phyloP scores from a whole-genome alignment of 2,797 vertebrate species.

The Bradypodion pumilum region DNA sequence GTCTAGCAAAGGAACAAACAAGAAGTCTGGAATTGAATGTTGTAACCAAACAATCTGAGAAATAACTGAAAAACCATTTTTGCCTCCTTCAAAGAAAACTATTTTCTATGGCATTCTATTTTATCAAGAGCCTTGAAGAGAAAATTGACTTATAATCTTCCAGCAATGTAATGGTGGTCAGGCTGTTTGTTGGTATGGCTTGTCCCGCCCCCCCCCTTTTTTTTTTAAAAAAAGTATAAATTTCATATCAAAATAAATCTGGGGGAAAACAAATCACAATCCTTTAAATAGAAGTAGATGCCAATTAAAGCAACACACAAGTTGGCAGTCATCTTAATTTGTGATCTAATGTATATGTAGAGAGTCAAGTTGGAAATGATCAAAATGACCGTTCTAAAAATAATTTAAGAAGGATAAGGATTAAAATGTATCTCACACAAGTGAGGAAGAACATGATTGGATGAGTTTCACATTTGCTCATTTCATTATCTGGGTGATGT shows the following conservation, averaged over 20 bases:
- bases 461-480: too few species aligned
- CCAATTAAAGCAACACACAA: too few species aligned
- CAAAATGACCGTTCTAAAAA: too few species aligned
- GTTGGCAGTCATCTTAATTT: too few species aligned
- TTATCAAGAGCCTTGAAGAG: not conserved
- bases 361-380: too few species aligned
- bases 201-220: not conserved
- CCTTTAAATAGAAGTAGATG: too few species aligned
- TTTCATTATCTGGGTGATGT: too few species aligned
- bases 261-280: conserved; percentile 42
- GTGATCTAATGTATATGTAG: too few species aligned
- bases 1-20: conserved; percentile 71
- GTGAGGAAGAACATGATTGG: too few species aligned
- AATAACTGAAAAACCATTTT: conserved; percentile 44
- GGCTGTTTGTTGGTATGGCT: too few species aligned
- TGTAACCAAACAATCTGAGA: conserved; percentile 72
- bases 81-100: not conserved
- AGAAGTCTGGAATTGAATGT: conserved; percentile 64
- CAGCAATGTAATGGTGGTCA: not conserved
- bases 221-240: conserved; percentile 3
- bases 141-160: not conserved
- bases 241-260: conserved; percentile 51
- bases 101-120: not conserved
- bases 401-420: too few species aligned
- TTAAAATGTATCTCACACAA: too few species aligned